These are phyloP conservation scores for Drosophila incognita DNA, from an alignment of 2,888 invertebrate genomes.

Conservation along the genomic window DNA sequence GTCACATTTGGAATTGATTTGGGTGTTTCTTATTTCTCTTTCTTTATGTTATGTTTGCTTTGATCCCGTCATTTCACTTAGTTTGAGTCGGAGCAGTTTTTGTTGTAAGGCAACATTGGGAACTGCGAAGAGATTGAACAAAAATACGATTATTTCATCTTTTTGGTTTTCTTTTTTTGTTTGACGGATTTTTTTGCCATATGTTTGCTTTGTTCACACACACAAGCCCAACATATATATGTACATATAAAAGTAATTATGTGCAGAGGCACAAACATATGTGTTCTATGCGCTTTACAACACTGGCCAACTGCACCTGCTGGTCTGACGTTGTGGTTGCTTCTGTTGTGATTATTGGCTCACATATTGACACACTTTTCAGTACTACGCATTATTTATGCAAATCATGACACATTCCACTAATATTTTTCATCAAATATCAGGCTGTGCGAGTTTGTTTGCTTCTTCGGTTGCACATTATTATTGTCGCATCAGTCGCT, in stretches of 20 bases:
- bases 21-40: slow-evolving; percentile 10
- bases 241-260: background rate
- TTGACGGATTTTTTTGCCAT: slow-evolving; percentile 47
- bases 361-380: slow-evolving; percentile 74
- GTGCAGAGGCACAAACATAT: slow-evolving; percentile 25
- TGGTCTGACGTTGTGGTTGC: slow-evolving; percentile 34
- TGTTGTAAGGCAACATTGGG: slow-evolving; percentile 31
- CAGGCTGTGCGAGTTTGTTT: slow-evolving; percentile 29
- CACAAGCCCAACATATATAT: slow-evolving; percentile 11
- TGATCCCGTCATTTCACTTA: slow-evolving; percentile 32
- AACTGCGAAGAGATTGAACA: slow-evolving; percentile 60
- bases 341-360: slow-evolving; percentile 35
- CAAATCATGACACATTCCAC: slow-evolving; percentile 43
- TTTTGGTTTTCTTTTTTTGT: slow-evolving; percentile 5
- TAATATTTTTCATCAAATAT: slow-evolving; percentile 45
- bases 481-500: slow-evolving; percentile 14
- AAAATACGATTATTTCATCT: slow-evolving; percentile 31
- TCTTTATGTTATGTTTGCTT: slow-evolving; percentile 17
- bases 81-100: slow-evolving; percentile 16
- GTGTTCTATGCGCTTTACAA: slow-evolving; percentile 55
- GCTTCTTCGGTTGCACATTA: slow-evolving; percentile 5
- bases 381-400: slow-evolving; percentile 59
- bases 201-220: slow-evolving; percentile 62
- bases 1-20: slow-evolving; percentile 69
- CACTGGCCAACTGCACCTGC: slow-evolving; percentile 73